Conservation (phyloP, 1,140 invertebrate species). For the Drosophila melanica region DNA sequence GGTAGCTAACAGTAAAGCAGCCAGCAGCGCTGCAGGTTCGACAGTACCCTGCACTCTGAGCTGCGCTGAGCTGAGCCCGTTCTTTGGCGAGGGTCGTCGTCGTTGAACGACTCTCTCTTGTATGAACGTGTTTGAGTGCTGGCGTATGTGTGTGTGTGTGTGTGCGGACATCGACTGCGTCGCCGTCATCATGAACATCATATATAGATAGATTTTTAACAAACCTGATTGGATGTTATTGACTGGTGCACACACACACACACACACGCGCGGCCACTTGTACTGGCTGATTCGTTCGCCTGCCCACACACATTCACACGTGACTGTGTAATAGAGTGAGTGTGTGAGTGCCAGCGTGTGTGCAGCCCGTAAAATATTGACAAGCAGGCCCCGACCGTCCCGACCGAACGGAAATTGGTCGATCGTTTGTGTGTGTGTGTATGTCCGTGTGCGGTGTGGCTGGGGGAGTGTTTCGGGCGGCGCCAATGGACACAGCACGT, state of each 20-base stretch:
- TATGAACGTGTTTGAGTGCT: constrained; percentile 3
- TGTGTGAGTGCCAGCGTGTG: neutral
- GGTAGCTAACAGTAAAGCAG: constrained; percentile 20
- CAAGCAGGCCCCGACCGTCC: constrained; percentile 18
- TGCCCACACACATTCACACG: constrained; percentile 20
- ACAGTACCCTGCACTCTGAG: constrained; percentile 40
- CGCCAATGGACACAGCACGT: constrained; percentile 43
- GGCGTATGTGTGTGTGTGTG: constrained; percentile 35
- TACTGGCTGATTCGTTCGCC: constrained; percentile 74
- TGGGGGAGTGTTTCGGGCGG: constrained; percentile 22
- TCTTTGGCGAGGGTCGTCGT: constrained; percentile 39
- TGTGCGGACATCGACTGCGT: constrained; percentile 81
- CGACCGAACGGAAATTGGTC: constrained; percentile 39
- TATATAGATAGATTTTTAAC: constrained; percentile 84
- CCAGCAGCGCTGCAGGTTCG: constrained; percentile 44
- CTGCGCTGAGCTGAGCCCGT: constrained; percentile 24
- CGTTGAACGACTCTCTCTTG: constrained; percentile 37
- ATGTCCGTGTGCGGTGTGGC: neutral
- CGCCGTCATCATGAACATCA: constrained; percentile 81
- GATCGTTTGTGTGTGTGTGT: constrained; percentile 15
- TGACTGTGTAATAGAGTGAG: neutral
- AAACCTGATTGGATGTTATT: constrained; percentile 84
- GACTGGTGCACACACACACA: constrained; percentile 78
- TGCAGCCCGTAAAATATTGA: constrained; percentile 41
- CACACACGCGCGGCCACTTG: constrained; percentile 52